phyloP scores from a whole-genome alignment of 2,113 vertebrate species.

The Corythornis vintsioides region DNA sequence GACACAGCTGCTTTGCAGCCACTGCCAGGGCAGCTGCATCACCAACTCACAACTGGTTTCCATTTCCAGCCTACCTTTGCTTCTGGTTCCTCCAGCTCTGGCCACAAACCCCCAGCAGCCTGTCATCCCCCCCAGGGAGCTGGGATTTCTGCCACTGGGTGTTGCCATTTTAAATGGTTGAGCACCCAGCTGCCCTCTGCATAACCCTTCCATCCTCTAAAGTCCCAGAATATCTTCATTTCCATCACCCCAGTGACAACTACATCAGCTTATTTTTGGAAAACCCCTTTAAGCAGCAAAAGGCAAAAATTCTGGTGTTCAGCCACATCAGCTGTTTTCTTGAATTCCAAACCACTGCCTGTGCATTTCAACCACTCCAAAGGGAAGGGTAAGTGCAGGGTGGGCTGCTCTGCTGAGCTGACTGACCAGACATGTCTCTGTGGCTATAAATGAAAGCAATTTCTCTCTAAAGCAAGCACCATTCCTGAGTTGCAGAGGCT shows the following conservation, averaged over 20 bases:
- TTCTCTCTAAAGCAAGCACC: background rate
- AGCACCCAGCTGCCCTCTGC: background rate
- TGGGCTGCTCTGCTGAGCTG: background rate
- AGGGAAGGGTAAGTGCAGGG: background rate
- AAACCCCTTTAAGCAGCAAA: background rate
- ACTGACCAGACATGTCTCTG: background rate
- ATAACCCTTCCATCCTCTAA: background rate
- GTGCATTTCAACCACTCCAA: background rate
- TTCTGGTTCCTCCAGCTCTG: slow-evolving; percentile 2
- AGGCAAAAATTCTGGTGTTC: background rate
- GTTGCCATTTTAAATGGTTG: background rate
- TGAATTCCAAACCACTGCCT: background rate
- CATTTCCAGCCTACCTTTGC: slow-evolving; percentile 12
- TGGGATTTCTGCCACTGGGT: background rate
- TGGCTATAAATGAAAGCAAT: slow-evolving; percentile 7
- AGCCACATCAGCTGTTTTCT: background rate
- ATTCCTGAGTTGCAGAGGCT: background rate
- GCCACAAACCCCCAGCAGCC: slow-evolving; percentile 12
- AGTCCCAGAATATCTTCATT: background rate
- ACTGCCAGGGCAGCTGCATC: background rate
- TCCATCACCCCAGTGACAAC: slow-evolving; percentile 19
- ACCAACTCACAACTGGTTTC: background rate
- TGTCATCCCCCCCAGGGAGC: background rate
- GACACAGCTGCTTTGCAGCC: background rate
- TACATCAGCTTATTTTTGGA: slow-evolving; percentile 19